Evolutionary conservation across 1,140 invertebrate species (phyloP).

Genomic region (Zaprionus kolodkinae): DNA sequence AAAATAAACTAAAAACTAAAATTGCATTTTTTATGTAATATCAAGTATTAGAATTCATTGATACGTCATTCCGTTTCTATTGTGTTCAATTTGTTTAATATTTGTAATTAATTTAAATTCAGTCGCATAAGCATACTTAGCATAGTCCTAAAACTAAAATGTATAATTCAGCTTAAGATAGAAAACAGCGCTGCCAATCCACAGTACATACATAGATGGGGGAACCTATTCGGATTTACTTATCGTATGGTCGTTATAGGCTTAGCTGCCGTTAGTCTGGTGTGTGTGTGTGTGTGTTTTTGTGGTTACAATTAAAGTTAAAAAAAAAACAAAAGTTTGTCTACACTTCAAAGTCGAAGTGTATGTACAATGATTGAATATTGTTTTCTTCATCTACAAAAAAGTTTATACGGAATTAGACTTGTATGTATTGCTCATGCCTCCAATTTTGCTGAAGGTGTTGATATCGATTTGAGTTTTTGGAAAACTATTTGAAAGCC

Average conservation of each 20-base stretch:
- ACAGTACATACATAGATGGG: constrained; percentile 45
- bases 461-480: constrained; percentile 54
- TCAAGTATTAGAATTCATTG: neutral
- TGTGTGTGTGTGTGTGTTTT: constrained; percentile 1
- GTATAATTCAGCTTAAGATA: constrained; percentile 75
- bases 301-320: too few species aligned
- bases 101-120: constrained; percentile 80
- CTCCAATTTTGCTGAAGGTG: constrained; percentile 11
- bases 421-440: constrained; percentile 4
- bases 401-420: constrained; percentile 18
- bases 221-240: constrained; percentile 28
- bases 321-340: too few species aligned
- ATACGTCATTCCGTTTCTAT: constrained; percentile 9
- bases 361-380: constrained; percentile 35
- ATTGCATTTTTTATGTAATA: too few species aligned
- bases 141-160: constrained; percentile 76
- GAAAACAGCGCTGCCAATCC: constrained; percentile 54
- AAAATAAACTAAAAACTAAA: neutral
- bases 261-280: constrained; percentile 26
- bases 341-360: neutral
- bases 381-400: constrained; percentile 34
- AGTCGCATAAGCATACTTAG: constrained; percentile 82
- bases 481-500: constrained; percentile 67
- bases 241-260: constrained; percentile 6
- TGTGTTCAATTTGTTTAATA: constrained; percentile 18